Percentiles rank a stretch among this genome's conserved stretches.
These are phyloP conservation scores for Tachycineta bicolor DNA, from an alignment of 2,113 vertebrate species.

Conservation along the genomic window DNA sequence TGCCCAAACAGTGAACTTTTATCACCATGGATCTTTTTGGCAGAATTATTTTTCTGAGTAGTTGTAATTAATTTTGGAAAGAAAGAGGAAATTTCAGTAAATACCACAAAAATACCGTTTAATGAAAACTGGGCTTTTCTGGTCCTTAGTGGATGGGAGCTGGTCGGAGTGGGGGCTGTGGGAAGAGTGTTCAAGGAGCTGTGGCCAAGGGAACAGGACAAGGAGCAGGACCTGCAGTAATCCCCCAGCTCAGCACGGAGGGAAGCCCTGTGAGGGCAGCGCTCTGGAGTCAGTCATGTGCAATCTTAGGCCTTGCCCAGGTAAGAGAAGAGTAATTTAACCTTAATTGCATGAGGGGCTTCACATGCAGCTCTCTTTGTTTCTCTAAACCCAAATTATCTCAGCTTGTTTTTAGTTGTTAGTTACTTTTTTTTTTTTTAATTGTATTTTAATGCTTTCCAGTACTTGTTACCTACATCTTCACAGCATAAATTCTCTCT, in stretches of 20 bases:
- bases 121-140: background rate
- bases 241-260: conserved; percentile 84
- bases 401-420: background rate
- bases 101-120: accelerated
- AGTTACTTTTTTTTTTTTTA: background rate
- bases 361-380: background rate
- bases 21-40: accelerated
- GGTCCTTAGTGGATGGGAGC: conserved; percentile 84
- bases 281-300: conserved; percentile 86
- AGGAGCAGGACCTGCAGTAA: conserved; percentile 86
- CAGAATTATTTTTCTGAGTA: background rate
- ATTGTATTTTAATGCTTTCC: background rate
- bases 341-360: background rate
- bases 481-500: background rate
- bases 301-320: conserved; percentile 87
- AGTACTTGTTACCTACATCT: background rate
- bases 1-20: background rate
- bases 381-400: background rate
- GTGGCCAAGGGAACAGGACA: conserved; percentile 90
- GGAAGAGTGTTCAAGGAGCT: conserved; percentile 93
- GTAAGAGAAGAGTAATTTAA: conserved; percentile 63
- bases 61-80: background rate
- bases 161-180: conserved; percentile 94
- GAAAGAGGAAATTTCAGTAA: background rate
- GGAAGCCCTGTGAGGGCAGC: conserved; percentile 84